Conservation (phyloP, 2,113 vertebrate species). For the Vanacampus margaritifer region DNA sequence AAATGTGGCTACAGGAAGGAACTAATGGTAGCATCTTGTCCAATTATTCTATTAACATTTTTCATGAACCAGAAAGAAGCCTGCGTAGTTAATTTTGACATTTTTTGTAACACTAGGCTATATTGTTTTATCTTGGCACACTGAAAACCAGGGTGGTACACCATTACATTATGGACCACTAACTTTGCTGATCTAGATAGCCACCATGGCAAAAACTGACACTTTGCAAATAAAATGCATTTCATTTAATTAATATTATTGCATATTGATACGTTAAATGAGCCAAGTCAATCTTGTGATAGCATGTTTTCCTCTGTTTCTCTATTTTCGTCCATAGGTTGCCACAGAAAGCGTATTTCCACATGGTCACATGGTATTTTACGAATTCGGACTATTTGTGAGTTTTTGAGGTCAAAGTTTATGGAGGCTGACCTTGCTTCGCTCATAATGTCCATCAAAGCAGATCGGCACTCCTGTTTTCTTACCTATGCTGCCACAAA, state of each 20-base stretch:
- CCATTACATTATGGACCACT: too few relatives aligned
- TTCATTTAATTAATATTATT: background rate
- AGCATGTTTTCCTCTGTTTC: background rate
- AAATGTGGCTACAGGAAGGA: too few relatives aligned
- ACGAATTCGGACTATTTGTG: slow-evolving; percentile 18
- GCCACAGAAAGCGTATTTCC: slow-evolving; percentile 3
- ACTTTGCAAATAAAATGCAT: background rate
- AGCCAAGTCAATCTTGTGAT: background rate
- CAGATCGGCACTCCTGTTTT: slow-evolving; percentile 31
- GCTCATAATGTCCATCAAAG: slow-evolving; percentile 30
- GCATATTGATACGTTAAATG: background rate
- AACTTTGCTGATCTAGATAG: too few relatives aligned
- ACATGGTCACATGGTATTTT: background rate
- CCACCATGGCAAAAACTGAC: too few relatives aligned
- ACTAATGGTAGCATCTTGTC: too few relatives aligned
- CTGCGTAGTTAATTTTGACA: too few relatives aligned
- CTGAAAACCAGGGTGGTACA: too few relatives aligned
- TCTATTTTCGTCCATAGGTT: slow-evolving; percentile 19
- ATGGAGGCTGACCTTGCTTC: slow-evolving; percentile 30
- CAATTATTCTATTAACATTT: too few relatives aligned
- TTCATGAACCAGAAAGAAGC: too few relatives aligned
- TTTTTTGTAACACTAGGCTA: too few relatives aligned
- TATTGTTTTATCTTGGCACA: too few relatives aligned
- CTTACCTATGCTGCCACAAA: slow-evolving; percentile 32
- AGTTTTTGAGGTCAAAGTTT: slow-evolving; percentile 36